Base-by-base conservation (phyloP, 2,797 vertebrate species). In the Acropternis orthonyx region DNA sequence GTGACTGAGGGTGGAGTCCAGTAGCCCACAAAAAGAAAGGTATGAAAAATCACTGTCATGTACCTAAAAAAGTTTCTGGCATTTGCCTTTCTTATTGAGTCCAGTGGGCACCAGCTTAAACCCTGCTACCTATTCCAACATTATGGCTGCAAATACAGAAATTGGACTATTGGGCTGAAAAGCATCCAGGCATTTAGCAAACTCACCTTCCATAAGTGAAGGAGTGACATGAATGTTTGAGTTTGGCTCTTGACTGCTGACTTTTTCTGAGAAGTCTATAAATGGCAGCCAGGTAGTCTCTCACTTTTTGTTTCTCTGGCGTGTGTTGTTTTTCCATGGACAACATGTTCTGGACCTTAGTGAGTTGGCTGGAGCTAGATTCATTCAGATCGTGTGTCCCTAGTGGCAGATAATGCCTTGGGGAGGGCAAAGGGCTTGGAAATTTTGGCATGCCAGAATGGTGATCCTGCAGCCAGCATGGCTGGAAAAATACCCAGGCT, bases 221-320 rank as follows among this genome's bases (percentile, higher is more conserved):
- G 83, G 95, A 88, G 55, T 72, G 93, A 95, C 3, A 7, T 66
- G 85, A 96, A 85, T 21, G 81, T 87, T 92, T 12, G 3, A 85
- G 52, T 89, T 89, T 97, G 95, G 96, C 96, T 94, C 88, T 85
- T 78, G 83, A 81, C 43, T 73, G 69, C 68, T 85, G 81, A 46
- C 91, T 91, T 86, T 85, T 96, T 92, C 95, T 96, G 95, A 96
- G 96, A 96, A 94, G 91, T 65, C 94, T 97, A 69, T 94, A 94
- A 96, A 94, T 18, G 14, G 96, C 93, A 96, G 96, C 93, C 96
- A 97, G 97, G 97, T 97, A 96, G 94, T 94, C 67, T 86, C 94
- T 94, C 80, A 66, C 34, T 96, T 94, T 95, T 95, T 90, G 89
- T 95, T 93, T 95, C 96, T 74, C 79, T 83, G 62, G 24, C 82